Evolutionary conservation across 2,113 vertebrate genomes (phyloP).

Genomic region (Haemorhous mexicanus): DNA sequence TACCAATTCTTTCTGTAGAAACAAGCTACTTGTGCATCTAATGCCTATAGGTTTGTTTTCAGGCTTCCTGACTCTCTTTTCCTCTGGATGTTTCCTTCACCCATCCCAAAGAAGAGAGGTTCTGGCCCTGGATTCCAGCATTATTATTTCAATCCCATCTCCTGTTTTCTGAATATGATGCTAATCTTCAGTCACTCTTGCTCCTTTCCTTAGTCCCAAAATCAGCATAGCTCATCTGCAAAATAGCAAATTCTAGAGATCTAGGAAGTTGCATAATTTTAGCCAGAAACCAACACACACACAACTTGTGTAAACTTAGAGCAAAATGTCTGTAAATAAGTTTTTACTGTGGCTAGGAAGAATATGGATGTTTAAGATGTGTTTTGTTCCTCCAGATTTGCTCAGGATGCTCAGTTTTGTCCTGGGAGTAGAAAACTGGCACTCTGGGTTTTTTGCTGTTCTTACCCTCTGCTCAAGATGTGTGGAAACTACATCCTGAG

Average conservation of each 20-base stretch:
- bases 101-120: neutral
- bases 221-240: neutral
- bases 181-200: neutral
- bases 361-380: neutral
- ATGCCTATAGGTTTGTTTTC: neutral
- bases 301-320: neutral
- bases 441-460: neutral
- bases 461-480: neutral
- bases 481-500: slow-evolving; percentile 47
- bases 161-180: neutral
- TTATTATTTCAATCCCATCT: neutral
- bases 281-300: neutral
- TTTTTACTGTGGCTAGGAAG: neutral
- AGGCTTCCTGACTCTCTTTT: neutral
- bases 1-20: neutral
- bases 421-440: neutral
- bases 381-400: neutral
- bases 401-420: neutral
- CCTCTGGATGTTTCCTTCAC: neutral
- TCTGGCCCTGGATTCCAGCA: neutral
- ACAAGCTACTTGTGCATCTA: neutral
- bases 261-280: neutral
- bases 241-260: neutral
- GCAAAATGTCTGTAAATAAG: neutral
- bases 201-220: neutral